Evolutionary conservation across 2,797 vertebrate genomes (phyloP).

Genomic region (Leuciscus waleckii): DNA sequence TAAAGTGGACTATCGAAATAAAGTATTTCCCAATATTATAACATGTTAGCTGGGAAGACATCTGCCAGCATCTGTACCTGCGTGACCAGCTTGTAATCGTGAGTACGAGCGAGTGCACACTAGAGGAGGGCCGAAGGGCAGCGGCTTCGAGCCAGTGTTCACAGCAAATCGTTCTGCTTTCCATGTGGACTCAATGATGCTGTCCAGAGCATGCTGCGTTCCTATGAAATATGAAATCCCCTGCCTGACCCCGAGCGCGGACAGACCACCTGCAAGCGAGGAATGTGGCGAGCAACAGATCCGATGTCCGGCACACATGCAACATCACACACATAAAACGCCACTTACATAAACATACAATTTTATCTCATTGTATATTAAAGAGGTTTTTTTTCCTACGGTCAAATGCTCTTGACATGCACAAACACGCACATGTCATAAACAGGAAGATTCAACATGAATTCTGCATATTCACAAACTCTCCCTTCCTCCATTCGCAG

Average conservation of each 20-base stretch:
- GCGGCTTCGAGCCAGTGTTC: constrained; percentile 93
- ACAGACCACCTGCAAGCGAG: constrained; percentile 92
- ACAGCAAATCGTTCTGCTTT: constrained; percentile 92
- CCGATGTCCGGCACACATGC: constrained; percentile 73
- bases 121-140: constrained; percentile 85
- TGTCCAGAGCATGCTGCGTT: constrained; percentile 87
- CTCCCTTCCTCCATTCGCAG: constrained; percentile 11
- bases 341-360: constrained; percentile 35
- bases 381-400: neutral
- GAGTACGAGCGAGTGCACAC: constrained; percentile 88
- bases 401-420: neutral
- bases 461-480: constrained; percentile 25
- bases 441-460: constrained; percentile 35
- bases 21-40: neutral
- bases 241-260: constrained; percentile 83
- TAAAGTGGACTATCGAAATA: no score
- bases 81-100: constrained; percentile 88
- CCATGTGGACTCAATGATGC: constrained; percentile 98
- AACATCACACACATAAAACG: constrained; percentile 46
- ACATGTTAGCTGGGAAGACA: constrained; percentile 63
- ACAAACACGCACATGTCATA: constrained; percentile 29
- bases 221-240: constrained; percentile 98
- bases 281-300: constrained; percentile 74
- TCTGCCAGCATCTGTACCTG: constrained; percentile 92
- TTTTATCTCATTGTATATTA: neutral